phyloP scores from a whole-genome alignment of 2,797 vertebrate species.

The Pseudochromis fuscus region DNA sequence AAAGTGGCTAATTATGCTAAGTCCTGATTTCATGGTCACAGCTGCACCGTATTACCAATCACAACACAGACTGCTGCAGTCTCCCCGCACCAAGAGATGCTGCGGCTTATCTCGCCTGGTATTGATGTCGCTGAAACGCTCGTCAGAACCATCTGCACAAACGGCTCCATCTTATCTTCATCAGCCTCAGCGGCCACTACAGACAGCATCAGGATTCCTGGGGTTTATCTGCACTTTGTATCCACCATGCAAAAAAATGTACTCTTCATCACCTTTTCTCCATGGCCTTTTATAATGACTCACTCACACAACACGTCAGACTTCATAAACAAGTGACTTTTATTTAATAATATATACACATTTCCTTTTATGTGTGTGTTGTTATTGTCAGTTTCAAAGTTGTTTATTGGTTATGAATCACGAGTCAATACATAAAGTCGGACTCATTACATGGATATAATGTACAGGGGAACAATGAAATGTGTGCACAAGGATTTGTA shows the following conservation, averaged over 20 bases:
- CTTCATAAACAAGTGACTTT: slow-evolving; percentile 19
- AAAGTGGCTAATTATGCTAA: slow-evolving; percentile 88
- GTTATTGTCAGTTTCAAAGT: too few relatives aligned
- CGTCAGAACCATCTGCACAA: slow-evolving; percentile 66
- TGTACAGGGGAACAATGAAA: too few relatives aligned
- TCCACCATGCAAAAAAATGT: slow-evolving; percentile 16
- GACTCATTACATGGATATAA: too few relatives aligned
- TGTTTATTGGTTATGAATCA: too few relatives aligned
- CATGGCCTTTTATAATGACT: slow-evolving; percentile 25
- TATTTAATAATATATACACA: too few relatives aligned
- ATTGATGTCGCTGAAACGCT: slow-evolving; percentile 77
- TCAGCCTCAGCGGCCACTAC: slow-evolving; percentile 31
- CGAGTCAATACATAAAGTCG: too few relatives aligned
- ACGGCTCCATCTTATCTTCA: slow-evolving; percentile 59
- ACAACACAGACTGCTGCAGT: slow-evolving; percentile 77
- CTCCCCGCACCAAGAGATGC: slow-evolving; percentile 51
- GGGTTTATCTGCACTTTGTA: slow-evolving; percentile 28
- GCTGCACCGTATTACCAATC: slow-evolving; percentile 87
- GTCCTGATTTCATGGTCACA: slow-evolving; percentile 89
- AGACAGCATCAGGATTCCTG: slow-evolving; percentile 27
- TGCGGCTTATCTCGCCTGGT: slow-evolving; percentile 77
- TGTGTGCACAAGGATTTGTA: too few relatives aligned
- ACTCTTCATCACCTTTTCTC: slow-evolving; percentile 26
- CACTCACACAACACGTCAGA: slow-evolving; percentile 26
- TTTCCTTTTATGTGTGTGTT: too few relatives aligned